A percentile compares a stretch with the other conserved stretches of the same genome.
These are phyloP conservation scores for Drosophila lacertosa DNA, from an alignment of 1,140 invertebrate genomes.

Conservation along the genomic window DNA sequence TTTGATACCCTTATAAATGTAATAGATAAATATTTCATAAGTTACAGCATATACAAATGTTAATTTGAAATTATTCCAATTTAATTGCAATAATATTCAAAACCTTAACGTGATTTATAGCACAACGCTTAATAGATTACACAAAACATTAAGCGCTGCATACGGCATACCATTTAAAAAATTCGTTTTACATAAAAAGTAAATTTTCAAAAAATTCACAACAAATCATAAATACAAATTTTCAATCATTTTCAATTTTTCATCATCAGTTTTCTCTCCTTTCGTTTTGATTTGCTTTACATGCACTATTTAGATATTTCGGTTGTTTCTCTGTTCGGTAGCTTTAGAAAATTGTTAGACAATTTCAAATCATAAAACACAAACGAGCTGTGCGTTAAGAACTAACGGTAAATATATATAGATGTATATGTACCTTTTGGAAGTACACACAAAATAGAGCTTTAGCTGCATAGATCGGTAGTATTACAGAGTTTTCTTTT, in stretches of 20 bases:
- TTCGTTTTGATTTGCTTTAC: slow-evolving; percentile 1
- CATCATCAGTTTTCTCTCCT: neutral
- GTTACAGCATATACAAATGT: slow-evolving; percentile 71
- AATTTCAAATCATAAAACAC: neutral
- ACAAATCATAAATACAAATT: slow-evolving; percentile 35
- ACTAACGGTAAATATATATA: slow-evolving; percentile 23
- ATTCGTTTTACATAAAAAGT: slow-evolving; percentile 35
- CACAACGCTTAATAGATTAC: slow-evolving; percentile 35
- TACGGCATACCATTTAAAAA: slow-evolving; percentile 40
- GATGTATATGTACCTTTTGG: slow-evolving; percentile 8
- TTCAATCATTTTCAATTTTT: neutral
- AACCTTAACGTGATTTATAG: slow-evolving; percentile 24
- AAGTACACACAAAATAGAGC: slow-evolving; percentile 1
- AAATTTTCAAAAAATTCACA: slow-evolving; percentile 55
- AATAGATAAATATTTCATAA: slow-evolving; percentile 57
- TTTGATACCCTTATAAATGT: slow-evolving; percentile 68
- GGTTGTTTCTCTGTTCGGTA: slow-evolving; percentile 2
- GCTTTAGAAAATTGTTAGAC: slow-evolving; percentile 6
- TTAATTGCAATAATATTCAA: slow-evolving; percentile 79
- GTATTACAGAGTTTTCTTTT: slow-evolving; percentile 32
- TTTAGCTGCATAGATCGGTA: neutral
- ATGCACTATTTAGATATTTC: neutral
- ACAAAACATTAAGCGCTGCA: slow-evolving; percentile 24
- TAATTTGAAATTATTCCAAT: slow-evolving; percentile 76
- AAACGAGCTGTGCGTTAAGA: slow-evolving; percentile 21